Conservation (phyloP, 2,888 invertebrate genomes). For the Polyommatus icarus region DNA sequence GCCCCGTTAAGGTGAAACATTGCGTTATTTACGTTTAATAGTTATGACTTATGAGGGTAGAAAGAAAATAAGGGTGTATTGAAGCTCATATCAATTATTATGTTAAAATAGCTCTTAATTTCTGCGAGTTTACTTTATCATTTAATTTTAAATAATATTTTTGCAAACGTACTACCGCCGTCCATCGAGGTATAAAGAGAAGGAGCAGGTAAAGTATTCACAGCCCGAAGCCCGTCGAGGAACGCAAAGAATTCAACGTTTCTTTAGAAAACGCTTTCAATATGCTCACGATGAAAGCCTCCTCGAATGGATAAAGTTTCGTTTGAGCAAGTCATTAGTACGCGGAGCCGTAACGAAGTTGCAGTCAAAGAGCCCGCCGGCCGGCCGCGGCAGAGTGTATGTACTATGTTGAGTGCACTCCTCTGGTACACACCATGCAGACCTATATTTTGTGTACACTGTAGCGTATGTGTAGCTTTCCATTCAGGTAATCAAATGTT, state of each 20-base stretch:
- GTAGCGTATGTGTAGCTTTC: too few species aligned
- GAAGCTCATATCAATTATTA: background rate
- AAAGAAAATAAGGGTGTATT: too few species aligned
- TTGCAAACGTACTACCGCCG: background rate
- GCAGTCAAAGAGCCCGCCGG: background rate
- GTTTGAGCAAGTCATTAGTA: constrained; percentile 5
- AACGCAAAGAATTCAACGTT: background rate
- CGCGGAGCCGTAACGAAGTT: background rate
- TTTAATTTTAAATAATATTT: background rate
- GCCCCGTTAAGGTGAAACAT: too few species aligned
- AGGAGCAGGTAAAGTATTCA: constrained; percentile 3
- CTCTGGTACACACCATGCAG: background rate
- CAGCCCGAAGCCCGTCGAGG: background rate
- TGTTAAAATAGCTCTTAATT: background rate
- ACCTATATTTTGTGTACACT: background rate
- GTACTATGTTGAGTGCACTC: background rate
- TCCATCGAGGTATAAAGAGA: background rate
- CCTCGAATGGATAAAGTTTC: background rate
- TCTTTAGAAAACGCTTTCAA: background rate
- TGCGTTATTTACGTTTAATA: too few species aligned
- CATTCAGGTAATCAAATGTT: too few species aligned
- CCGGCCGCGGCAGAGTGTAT: background rate
- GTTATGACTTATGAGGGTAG: too few species aligned
- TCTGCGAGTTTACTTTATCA: background rate
- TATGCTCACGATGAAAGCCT: background rate